phyloP scores from a whole-genome alignment of 1,140 invertebrate species.

The Bombyx mandarina region DNA sequence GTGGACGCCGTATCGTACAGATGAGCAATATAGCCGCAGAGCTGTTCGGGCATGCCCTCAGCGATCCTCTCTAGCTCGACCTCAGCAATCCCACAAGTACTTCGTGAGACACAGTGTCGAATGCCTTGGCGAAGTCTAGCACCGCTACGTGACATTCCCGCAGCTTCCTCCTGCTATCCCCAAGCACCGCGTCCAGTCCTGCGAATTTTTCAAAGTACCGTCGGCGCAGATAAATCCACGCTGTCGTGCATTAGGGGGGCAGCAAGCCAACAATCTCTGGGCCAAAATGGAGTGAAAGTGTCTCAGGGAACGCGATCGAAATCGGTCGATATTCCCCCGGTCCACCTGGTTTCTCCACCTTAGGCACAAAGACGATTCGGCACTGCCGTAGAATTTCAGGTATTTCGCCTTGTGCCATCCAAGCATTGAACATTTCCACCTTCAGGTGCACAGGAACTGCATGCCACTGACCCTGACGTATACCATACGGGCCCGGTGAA shows the following conservation, averaged over 20 bases:
- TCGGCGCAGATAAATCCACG: constrained; percentile 35
- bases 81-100: constrained; percentile 21
- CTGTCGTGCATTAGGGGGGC: constrained; percentile 28
- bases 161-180: too few relatives aligned
- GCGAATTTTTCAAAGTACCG: constrained; percentile 38
- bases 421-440: constrained; percentile 24
- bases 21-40: constrained; percentile 14
- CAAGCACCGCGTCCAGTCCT: constrained; percentile 20
- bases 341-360: constrained; percentile 4
- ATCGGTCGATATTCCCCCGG: constrained; percentile 50
- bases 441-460: constrained; percentile 1
- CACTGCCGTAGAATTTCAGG: constrained; percentile 19
- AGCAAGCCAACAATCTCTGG: constrained; percentile 21
- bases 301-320: constrained; percentile 42
- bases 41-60: constrained; percentile 19
- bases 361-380: neutral
- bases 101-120: too few relatives aligned
- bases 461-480: constrained; percentile 22
- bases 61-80: too few relatives aligned
- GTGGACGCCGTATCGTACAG: too few relatives aligned
- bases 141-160: too few relatives aligned
- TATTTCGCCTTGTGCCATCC: constrained; percentile 16
- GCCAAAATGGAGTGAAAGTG: neutral
- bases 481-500: constrained; percentile 12
- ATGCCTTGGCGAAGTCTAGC: too few relatives aligned